Percentiles rank a stretch among this genome's conserved stretches.
phyloP scores from a whole-genome alignment of 2,113 vertebrate species.

The Cnemophilus loriae region DNA sequence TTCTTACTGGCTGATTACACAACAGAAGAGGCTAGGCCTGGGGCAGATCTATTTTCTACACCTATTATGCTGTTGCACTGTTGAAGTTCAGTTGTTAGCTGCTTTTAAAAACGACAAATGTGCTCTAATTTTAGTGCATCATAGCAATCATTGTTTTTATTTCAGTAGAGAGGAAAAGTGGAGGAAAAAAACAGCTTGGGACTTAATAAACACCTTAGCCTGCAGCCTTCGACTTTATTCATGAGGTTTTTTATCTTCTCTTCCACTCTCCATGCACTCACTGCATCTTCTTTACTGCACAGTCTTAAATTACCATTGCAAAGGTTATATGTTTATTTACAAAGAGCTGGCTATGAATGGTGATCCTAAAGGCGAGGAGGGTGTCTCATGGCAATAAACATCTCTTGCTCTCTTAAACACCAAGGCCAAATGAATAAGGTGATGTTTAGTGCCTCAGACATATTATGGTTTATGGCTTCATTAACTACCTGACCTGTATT shows the following conservation, averaged over 20 bases:
- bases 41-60: conserved; percentile 49
- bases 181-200: conserved; percentile 71
- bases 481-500: conserved; percentile 70
- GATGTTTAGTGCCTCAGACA: conserved; percentile 61
- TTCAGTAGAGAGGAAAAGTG: conserved; percentile 62
- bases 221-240: conserved; percentile 77
- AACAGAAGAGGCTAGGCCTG: conserved; percentile 32
- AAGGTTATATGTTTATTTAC: conserved; percentile 82
- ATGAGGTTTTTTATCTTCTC: conserved; percentile 75
- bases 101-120: conserved; percentile 68
- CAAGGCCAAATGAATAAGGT: conserved; percentile 55
- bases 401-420: conserved; percentile 64
- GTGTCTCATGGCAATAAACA: conserved; percentile 71
- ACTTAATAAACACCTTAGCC: conserved; percentile 80
- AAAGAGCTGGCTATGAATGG: conserved; percentile 64
- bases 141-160: conserved; percentile 75
- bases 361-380: conserved; percentile 62
- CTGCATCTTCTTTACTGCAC: conserved; percentile 71
- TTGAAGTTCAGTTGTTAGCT: conserved; percentile 45
- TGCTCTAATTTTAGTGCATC: conserved; percentile 70
- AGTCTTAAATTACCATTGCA: conserved; percentile 78
- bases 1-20: conserved; percentile 36
- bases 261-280: conserved; percentile 63
- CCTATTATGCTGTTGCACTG: conserved; percentile 15
- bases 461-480: conserved; percentile 67